Base-by-base conservation (phyloP, 2,797 vertebrate species). In the Neosilurus mollespiculum region DNA sequence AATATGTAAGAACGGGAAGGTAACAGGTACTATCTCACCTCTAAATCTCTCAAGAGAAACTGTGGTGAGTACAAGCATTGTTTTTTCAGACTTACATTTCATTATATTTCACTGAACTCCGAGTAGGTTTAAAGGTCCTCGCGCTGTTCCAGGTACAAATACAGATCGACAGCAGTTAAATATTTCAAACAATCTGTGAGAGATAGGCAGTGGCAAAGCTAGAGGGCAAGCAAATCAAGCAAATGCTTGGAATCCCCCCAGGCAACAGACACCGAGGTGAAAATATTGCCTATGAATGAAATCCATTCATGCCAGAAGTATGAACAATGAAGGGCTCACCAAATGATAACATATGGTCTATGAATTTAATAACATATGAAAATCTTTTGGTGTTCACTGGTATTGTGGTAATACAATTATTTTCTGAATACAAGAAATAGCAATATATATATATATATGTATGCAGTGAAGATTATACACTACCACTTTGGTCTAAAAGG, bases 111-210 rank as follows among this genome's bases (percentile, higher is more conserved):
- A 20, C 7, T 65, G 49, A 80, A 54, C 78, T 20, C 51, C 49
- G 9, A n/a, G 34, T 16, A 51, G 49, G 77, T 79, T 53, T 65
- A 79, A 79, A 65, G 61, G 77, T 65, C 77, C 72, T 81, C 26
- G 43, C 51, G 78, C 85, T 88, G 43, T 51, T 65, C 61, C 0
- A 15, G 15, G 77, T 78, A 20, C 61, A 78, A 4, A 78, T 26
- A 78, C 61, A 79, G 61, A 79, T 79, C 58, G 24, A 58, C 75
- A 84, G 82, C 71, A 77, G 84, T 82, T 84, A 82, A 85, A 81
- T 86, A 84, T 86, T 83, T 81, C 81, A 88, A 64, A 86, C 66
- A 82, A 64, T 51, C 26, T 80, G 76, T 14, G 10, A 72, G 37
- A 72, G 67, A 62, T 56, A 72, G 67, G 43, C 61, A 53, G 61